phyloP scores from a whole-genome alignment of 30 jellyfish, hydroid and myxozoan species.

The Hydra vulgaris region DNA sequence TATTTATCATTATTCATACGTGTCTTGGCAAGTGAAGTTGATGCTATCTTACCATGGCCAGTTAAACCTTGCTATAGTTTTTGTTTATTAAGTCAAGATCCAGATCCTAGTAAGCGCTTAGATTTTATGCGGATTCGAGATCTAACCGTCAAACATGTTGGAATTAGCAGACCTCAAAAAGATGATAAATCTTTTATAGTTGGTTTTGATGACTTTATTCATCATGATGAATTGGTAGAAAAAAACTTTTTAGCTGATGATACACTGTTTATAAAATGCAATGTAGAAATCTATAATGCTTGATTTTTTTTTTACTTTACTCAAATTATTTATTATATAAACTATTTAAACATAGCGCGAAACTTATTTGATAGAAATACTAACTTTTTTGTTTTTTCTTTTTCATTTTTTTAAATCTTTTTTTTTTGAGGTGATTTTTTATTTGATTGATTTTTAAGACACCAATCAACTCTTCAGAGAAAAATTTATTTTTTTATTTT shows the following conservation, averaged over 20 bases:
- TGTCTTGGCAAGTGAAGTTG: slow-evolving; percentile 83
- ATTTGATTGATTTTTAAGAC: too few relatives aligned
- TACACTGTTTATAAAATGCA: slow-evolving; percentile 57
- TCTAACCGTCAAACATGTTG: slow-evolving; percentile 66
- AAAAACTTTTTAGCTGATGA: slow-evolving; percentile 76
- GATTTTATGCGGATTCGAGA: slow-evolving; percentile 87
- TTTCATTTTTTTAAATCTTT: too few relatives aligned
- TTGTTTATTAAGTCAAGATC: slow-evolving; percentile 64
- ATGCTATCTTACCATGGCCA: slow-evolving; percentile 93
- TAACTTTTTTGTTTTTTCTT: too few relatives aligned
- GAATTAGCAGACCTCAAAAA: slow-evolving; percentile 74
- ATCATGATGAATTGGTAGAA: slow-evolving; percentile 82
- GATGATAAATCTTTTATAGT: slow-evolving; percentile 85
- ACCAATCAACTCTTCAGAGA: too few relatives aligned
- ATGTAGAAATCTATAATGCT: slow-evolving; percentile 57
- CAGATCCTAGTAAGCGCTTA: slow-evolving; percentile 56
- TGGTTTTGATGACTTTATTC: slow-evolving; percentile 87
- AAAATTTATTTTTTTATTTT: too few relatives aligned
- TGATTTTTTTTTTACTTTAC: neutral
- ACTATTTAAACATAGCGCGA: neutral
- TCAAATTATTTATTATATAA: too few relatives aligned
- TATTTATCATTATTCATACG: slow-evolving; percentile 73
- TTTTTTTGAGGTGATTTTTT: too few relatives aligned
- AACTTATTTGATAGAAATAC: neutral
- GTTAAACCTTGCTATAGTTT: slow-evolving; percentile 84